Percentiles rank a stretch among this genome's conserved stretches.
These are phyloP conservation scores for Seladonia tumulorum DNA, from an alignment of 2,888 invertebrate genomes.

Conservation along the genomic window DNA sequence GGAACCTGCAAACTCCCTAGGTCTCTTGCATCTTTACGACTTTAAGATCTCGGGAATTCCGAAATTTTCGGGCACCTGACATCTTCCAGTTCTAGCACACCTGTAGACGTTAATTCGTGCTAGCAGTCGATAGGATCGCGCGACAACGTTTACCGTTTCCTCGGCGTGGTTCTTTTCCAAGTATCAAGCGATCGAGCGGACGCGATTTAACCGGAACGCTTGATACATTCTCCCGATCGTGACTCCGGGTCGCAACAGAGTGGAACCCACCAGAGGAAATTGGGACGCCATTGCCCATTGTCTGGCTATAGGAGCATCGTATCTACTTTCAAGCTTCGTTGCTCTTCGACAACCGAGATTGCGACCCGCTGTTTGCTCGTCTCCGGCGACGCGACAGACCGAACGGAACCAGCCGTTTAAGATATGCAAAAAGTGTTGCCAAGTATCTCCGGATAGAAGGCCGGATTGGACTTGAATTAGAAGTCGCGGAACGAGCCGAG, in stretches of 20 bases:
- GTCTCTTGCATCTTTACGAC: not conserved
- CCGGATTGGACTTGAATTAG: not conserved
- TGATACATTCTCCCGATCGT: not conserved
- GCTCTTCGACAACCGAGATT: constrained; percentile 20
- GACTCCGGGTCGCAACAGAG: constrained; percentile 5
- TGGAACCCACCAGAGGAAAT: constrained; percentile 11
- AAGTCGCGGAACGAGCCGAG: not conserved
- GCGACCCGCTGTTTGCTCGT: not conserved
- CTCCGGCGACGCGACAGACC: not conserved
- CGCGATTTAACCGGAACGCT: not conserved
- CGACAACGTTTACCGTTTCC: not conserved
- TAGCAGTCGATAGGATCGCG: not conserved
- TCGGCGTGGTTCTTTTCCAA: not conserved
- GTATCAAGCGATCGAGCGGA: not conserved
- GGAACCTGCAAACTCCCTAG: not conserved
- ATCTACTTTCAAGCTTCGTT: constrained; percentile 26
- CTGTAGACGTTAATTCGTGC: not conserved
- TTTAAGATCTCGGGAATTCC: no score
- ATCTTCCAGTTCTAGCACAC: not conserved
- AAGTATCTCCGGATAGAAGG: no score
- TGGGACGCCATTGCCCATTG: not conserved
- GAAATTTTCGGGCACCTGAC: no score
- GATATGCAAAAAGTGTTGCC: constrained; percentile 10
- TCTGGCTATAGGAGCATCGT: constrained; percentile 4
- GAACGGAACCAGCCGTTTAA: constrained; percentile 12